A percentile compares a stretch with the other conserved stretches of the same genome.
These are phyloP conservation scores for Rambutsinella grinnellia DNA, from an alignment of 2,888 invertebrate genomes.

Conservation along the genomic window DNA sequence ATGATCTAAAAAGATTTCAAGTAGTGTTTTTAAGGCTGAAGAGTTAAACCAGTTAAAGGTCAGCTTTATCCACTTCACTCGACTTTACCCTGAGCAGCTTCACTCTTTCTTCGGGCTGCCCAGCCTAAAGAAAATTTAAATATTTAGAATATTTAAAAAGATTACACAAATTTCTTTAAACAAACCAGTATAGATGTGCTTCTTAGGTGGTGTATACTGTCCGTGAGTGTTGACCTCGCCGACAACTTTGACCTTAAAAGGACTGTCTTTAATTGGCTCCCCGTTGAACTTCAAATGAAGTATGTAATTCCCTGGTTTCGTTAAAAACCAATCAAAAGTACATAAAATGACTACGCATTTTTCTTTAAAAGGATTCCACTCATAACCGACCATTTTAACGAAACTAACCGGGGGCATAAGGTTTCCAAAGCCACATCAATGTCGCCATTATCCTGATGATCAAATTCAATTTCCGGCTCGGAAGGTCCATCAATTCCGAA, in stretches of 20 bases:
- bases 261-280: constrained; percentile 51
- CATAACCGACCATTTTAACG: no score
- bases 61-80: constrained; percentile 15
- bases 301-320: constrained; percentile 42
- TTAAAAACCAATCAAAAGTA: no score
- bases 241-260: constrained; percentile 54
- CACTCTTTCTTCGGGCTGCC: constrained; percentile 55
- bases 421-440: constrained; percentile 43
- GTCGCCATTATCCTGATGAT: constrained; percentile 55
- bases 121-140: constrained; percentile 29
- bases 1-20: no score
- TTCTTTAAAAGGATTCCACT: no score
- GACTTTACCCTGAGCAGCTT: constrained; percentile 47
- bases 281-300: constrained; percentile 51
- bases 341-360: no score
- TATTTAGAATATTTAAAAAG: neutral
- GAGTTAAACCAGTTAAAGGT: no score
- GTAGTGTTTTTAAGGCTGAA: no score
- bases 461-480: constrained; percentile 50
- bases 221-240: constrained; percentile 56
- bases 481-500: constrained; percentile 51
- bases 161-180: neutral
- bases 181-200: constrained; percentile 48
- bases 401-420: no score
- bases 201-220: constrained; percentile 48